phyloP scores from a whole-genome alignment of 2,797 vertebrate genomes.

The Gallinago nigripennis region DNA sequence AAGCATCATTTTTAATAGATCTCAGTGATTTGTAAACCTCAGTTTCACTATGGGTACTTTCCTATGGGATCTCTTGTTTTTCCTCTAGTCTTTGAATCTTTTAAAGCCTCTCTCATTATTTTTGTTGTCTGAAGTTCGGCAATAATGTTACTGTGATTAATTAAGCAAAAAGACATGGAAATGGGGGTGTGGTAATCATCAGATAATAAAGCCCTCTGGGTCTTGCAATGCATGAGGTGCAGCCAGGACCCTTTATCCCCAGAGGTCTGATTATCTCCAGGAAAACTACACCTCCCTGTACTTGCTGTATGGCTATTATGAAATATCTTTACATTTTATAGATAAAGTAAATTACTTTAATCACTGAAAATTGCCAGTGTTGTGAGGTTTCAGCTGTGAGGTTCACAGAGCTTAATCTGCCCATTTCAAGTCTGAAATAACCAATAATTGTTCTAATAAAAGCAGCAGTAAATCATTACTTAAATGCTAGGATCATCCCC shows the following conservation, averaged over 20 bases:
- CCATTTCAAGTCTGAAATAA: conserved; percentile 69
- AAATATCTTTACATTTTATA: conserved; percentile 72
- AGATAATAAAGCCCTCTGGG: conserved; percentile 81
- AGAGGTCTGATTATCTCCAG: conserved; percentile 80
- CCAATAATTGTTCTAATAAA: conserved; percentile 78
- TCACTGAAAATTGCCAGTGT: conserved; percentile 60
- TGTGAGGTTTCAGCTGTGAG: conserved; percentile 62
- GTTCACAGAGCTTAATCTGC: conserved; percentile 55
- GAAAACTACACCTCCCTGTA: conserved; percentile 72
- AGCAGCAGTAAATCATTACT: conserved; percentile 74
- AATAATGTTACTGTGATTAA: conserved; percentile 81
- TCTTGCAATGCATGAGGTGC: conserved; percentile 69
- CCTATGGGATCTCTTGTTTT: conserved; percentile 78
- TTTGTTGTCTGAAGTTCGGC: conserved; percentile 83
- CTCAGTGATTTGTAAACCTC: conserved; percentile 72
- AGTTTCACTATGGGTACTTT: conserved; percentile 67
- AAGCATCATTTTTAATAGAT: conserved; percentile 70
- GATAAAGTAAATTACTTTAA: conserved; percentile 71
- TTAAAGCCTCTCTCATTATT: conserved; percentile 81
- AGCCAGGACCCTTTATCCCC: conserved; percentile 71
- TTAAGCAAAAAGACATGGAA: conserved; percentile 80
- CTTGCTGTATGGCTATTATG: conserved; percentile 69
- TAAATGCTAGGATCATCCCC: conserved; percentile 67
- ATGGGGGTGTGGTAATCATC: conserved; percentile 77
- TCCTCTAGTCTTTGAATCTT: conserved; percentile 79